Percentiles rank a stretch among this genome's conserved stretches.
Evolutionary conservation across 2,797 vertebrate genomes (phyloP).

Genomic region (Centropyge bicolor): DNA sequence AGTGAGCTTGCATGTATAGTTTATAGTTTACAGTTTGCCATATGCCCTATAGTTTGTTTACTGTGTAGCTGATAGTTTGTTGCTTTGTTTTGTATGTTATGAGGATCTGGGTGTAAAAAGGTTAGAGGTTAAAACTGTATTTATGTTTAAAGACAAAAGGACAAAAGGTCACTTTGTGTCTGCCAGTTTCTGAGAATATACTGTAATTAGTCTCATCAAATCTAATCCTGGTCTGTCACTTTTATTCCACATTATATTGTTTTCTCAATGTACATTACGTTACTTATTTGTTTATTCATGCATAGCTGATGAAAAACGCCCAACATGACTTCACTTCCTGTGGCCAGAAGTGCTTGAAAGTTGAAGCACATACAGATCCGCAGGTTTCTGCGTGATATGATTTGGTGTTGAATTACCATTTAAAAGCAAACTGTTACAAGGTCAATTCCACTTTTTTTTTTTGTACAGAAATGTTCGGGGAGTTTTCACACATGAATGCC

Average conservation of each 20-base stretch:
- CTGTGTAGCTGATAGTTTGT: conserved; percentile 7
- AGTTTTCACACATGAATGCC: conserved; percentile 21
- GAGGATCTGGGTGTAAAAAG: background rate
- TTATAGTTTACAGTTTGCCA: background rate
- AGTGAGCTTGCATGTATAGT: no score
- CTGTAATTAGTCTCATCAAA: conserved; percentile 22
- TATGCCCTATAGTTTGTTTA: background rate
- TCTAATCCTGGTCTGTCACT: background rate
- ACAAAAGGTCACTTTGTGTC: background rate
- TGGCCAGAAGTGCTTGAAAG: background rate
- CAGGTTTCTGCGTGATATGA: background rate
- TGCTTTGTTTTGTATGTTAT: background rate
- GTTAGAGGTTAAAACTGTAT: background rate
- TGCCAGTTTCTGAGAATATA: background rate
- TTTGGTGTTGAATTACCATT: conserved; percentile 10
- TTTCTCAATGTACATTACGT: background rate
- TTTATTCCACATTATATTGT: conserved; percentile 1
- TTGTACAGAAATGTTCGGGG: conserved; percentile 12
- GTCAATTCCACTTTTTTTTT: background rate
- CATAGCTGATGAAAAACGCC: conserved; percentile 7
- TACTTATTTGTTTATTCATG: background rate
- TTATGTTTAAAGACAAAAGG: background rate
- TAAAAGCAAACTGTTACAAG: conserved; percentile 16
- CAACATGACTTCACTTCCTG: background rate
- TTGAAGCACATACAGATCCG: background rate